Conservation (phyloP, 2,888 invertebrate genomes). For the Hylaea fasciaria region DNA sequence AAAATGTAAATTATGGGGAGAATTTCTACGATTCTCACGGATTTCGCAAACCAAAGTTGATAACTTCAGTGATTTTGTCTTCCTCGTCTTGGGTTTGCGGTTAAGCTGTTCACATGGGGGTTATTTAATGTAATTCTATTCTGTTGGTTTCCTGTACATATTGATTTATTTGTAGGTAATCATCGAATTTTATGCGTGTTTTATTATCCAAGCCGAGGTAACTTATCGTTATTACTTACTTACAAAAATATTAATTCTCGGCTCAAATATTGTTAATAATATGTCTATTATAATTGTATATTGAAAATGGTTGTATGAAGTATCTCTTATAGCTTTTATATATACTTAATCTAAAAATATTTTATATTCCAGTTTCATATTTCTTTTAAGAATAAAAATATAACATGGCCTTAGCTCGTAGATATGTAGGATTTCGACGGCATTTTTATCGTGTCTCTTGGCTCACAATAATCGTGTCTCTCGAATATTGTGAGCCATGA, state of each 20-base stretch:
- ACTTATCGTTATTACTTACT: too few relatives aligned
- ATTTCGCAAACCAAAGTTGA: slow-evolving; percentile 4
- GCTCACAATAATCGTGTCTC: slow-evolving; percentile 20
- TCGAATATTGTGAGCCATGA: slow-evolving; percentile 9
- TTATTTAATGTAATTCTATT: slow-evolving; percentile 9
- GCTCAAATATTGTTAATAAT: too few relatives aligned
- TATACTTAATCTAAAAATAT: too few relatives aligned
- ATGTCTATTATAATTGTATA: too few relatives aligned
- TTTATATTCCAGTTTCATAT: not conserved
- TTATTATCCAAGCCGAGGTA: too few relatives aligned
- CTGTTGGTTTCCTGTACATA: slow-evolving; percentile 15
- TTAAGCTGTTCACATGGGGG: slow-evolving; percentile 17
- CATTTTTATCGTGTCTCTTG: slow-evolving; percentile 25
- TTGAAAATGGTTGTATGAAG: too few relatives aligned
- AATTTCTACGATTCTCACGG: slow-evolving; percentile 14
- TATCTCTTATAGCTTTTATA: too few relatives aligned
- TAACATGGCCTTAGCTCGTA: slow-evolving; percentile 2
- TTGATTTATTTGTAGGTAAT: not conserved
- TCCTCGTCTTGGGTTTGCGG: slow-evolving; percentile 15
- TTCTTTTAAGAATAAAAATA: not conserved
- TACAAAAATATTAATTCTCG: too few relatives aligned
- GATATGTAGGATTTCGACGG: slow-evolving; percentile 21
- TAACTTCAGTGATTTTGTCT: slow-evolving; percentile 11
- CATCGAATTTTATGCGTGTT: not conserved
- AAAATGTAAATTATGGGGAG: not conserved